Evolutionary conservation across 2,797 vertebrate species (phyloP), one percentile per base, ranked within the genome.

Genomic region (Ptychadena robeensis): DNA sequence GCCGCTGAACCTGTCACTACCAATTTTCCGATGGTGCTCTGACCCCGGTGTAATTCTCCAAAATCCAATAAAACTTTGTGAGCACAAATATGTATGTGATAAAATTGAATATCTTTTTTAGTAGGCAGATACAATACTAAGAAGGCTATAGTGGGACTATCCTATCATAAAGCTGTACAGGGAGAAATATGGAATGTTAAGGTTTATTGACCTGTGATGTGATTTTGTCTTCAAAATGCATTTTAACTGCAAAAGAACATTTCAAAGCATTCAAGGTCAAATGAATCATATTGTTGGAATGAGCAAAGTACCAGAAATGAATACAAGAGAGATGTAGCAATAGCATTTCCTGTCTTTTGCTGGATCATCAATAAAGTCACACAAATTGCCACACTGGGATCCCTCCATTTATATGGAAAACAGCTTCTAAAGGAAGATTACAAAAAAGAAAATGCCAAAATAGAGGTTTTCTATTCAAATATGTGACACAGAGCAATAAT

Each of bases 201-300:
- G 65, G 64, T 76, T 69, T 82, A 78, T 82, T 53, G 73, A 82
- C 74, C 64, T 82, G 15, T 44, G 57, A 71, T 69, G 40, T 72
- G 65, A 78, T 78, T 82, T 72, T 78, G 30, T 71, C 73, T 77
- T 48, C 30, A 72, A 76, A 78, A 78, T 78, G 67, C 57, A 65
- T 82, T 71, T 77, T 82, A 77, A 82, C 74, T 14, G 53, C 22
- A 65, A 32, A 18, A 53, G 57, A 82, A 78, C 81, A 82, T 53
- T 82, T 48, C 30, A 15, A 59, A 67, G 67, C 61, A 65, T 63
- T 25, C 81, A 82, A 78, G 81, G 81, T 82, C 67, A 82, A 82
- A 82, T 82, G 37, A 77, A 82, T 82, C 81, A 76, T 70, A 71
- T 71, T 65, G 59, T 37, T 15, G 11, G 48, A 82, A 82, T 63